Evolutionary conservation across 2,797 vertebrate species (phyloP), one percentile per base, ranked within the genome.

Genomic region (Poeciliopsis presidionis): DNA sequence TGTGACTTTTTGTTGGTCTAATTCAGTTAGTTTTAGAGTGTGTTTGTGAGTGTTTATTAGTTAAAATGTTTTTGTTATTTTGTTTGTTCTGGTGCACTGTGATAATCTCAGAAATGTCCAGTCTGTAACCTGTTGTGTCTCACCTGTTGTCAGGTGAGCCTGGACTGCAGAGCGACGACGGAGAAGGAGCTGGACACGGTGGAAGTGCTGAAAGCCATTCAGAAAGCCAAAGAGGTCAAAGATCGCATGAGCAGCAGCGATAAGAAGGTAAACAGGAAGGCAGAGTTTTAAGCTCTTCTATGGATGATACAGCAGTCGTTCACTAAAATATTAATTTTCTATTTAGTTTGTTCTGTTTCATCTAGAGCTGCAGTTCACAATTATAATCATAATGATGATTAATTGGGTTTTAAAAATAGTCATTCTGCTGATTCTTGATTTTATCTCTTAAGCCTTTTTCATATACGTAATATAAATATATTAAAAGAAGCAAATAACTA

Each of bases 191-290:
- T 99, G 72, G 98, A 99, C 92, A 99, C 98, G 0, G 98, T 99
- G 65, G 98, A 99, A 92, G 98, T 99, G 67, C 87, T 99, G 51
- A 99, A 99, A 94, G 98, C 98, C 79, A 99, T 99, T 93, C 98
- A 98, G 90, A 99, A 99, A 96, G 97, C 98, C 90, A 99, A 97
- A 93, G 98, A 98, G 87, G 96, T 96, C 79, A 99, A 98, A 93
- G 96, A 96, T 86, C 93, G 96, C 88, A 96, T 97, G 96, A 96
- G 94, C 87, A 95, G 93, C 92, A 82, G 91, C 6, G 97, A 98
- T 79, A 98, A 96, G 94, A 99, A 97, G 97, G 98, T 99, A 94
- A 82, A 69, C 2, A 49, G 7, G 8, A 4, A 53, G 22, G 9
- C 51, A 2, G 25, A 28, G 11, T 28, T 57, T 57, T 57, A 13